Conservation (phyloP, 2,797 vertebrate species). For the Iguana delicatissima region DNA sequence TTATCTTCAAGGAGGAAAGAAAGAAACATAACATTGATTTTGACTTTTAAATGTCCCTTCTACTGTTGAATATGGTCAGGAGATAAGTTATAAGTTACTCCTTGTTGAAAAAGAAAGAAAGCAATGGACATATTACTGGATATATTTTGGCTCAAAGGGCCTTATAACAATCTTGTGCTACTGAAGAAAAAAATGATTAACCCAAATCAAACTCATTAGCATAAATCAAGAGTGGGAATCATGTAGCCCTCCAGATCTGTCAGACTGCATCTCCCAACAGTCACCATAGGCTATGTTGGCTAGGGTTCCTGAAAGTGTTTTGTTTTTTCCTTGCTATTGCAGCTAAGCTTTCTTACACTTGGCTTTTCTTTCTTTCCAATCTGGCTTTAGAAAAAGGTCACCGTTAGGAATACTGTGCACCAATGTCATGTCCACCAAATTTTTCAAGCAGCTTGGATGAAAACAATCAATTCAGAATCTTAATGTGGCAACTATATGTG, state of each 20-base stretch:
- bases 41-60: slow-evolving; percentile 2
- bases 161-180: neutral
- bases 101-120: neutral
- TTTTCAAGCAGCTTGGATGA: neutral
- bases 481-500: neutral
- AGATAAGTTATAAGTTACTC: neutral
- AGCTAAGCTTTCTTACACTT: neutral
- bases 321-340: neutral
- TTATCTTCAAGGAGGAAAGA: slow-evolving; percentile 18
- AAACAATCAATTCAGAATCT: neutral
- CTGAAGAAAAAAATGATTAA: neutral
- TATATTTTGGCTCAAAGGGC: neutral
- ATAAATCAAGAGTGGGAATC: neutral
- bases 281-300: too few relatives aligned
- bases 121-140: too few relatives aligned
- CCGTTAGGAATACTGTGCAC: neutral
- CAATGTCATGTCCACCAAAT: neutral
- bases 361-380: neutral
- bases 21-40: neutral
- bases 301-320: too few relatives aligned
- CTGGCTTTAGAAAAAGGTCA: neutral
- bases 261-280: too few relatives aligned
- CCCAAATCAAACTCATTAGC: neutral
- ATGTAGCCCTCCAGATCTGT: too few relatives aligned
- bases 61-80: neutral